A percentile compares a stretch with the other conserved stretches of the same genome.
Conservation (phyloP, 2,797 vertebrate genomes). For the Delichon dasypus region DNA sequence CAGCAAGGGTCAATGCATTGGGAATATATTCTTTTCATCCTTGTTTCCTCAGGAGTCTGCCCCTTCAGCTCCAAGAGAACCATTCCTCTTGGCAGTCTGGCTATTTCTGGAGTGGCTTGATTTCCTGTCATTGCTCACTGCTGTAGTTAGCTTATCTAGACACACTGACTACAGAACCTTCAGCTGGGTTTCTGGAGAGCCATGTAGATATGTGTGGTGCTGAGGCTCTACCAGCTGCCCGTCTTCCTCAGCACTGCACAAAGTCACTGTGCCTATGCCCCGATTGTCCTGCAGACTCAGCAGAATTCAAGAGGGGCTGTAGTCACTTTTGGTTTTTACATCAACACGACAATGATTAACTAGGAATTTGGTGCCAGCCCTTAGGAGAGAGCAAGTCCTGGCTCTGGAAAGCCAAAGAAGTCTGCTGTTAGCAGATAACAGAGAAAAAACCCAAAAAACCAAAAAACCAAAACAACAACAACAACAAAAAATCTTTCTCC, state of each 20-base stretch:
- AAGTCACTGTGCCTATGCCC: background rate
- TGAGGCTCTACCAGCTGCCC: background rate
- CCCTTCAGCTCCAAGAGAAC: background rate
- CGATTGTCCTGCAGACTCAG: background rate
- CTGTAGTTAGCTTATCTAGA: background rate
- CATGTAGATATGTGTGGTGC: background rate
- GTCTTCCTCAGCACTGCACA: background rate
- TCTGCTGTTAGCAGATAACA: background rate
- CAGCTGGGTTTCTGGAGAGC: background rate
- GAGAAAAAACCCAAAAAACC: too few relatives aligned
- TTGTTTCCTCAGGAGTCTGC: background rate
- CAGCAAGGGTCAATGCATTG: background rate
- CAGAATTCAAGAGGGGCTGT: background rate
- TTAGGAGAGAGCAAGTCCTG: background rate
- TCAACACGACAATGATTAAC: background rate
- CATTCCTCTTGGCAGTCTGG: background rate
- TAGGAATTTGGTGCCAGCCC: background rate
- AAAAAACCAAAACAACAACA: too few relatives aligned
- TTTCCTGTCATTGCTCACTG: background rate
- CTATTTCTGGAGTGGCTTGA: background rate
- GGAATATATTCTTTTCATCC: background rate
- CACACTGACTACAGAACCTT: background rate
- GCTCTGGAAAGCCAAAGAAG: background rate
- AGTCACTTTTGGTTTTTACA: background rate
- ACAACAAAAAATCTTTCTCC: background rate